Conservation (phyloP, 1,140 invertebrate species). For the Triops longicaudatus region DNA sequence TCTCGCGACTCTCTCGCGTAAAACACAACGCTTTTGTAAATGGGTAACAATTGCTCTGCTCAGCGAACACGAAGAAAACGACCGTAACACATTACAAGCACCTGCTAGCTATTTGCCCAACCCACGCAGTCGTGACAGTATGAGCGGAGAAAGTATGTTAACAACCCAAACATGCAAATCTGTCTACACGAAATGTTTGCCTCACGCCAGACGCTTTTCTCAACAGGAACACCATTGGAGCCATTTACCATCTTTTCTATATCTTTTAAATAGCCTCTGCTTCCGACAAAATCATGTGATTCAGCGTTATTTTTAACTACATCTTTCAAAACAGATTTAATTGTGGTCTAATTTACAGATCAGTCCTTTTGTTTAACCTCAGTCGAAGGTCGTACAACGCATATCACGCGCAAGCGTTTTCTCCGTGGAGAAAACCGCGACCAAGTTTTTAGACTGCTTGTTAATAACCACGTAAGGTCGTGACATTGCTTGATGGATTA, state of each 20-base stretch:
- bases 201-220: neutral
- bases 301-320: neutral
- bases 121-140: neutral
- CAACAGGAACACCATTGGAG: neutral
- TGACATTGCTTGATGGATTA: neutral
- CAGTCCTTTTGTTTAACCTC: neutral
- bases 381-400: neutral
- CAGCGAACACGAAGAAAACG: neutral
- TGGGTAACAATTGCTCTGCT: neutral
- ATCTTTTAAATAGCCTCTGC: neutral
- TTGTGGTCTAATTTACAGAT: neutral
- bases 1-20: neutral
- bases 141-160: conserved; percentile 7
- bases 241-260: neutral
- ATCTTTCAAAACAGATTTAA: neutral
- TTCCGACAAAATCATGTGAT: neutral
- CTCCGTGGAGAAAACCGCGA: neutral
- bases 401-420: neutral
- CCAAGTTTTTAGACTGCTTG: neutral
- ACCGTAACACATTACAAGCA: neutral
- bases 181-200: neutral
- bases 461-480: neutral
- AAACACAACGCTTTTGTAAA: neutral
- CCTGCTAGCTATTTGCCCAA: conserved; percentile 14
- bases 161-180: neutral